Evolutionary conservation across 1,140 invertebrate genomes (phyloP).

Genomic region (Brachionus plicatilis): DNA sequence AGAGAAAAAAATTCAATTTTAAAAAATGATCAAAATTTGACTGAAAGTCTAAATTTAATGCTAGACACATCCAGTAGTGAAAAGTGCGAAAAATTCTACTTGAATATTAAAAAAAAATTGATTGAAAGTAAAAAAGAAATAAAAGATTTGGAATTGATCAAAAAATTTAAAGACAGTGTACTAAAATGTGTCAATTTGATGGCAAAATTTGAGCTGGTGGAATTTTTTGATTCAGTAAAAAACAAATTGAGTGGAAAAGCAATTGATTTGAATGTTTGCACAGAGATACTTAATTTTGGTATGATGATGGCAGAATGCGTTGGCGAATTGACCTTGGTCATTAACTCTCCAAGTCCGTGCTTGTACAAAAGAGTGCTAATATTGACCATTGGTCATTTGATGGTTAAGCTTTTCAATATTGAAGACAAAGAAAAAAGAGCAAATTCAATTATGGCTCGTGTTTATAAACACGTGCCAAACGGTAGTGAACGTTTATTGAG

Average conservation of each 20-base stretch:
- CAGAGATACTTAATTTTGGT: not conserved
- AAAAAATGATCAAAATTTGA: not conserved
- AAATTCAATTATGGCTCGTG: not conserved
- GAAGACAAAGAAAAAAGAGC: not conserved
- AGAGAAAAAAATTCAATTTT: not conserved
- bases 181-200: not conserved
- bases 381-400: not conserved
- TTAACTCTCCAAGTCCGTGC: not conserved
- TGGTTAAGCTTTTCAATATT: not conserved
- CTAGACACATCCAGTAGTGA: not conserved
- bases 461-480: not conserved
- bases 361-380: not conserved
- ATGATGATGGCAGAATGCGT: not conserved
- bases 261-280: not conserved
- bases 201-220: not conserved
- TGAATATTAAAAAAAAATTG: not conserved
- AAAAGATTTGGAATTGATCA: not conserved
- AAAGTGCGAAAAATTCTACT: not conserved
- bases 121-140: not conserved
- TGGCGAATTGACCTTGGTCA: not conserved
- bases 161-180: not conserved
- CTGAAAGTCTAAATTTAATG: not conserved
- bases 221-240: not conserved
- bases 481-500: not conserved
- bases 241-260: not conserved